These are phyloP conservation scores for Pasiphila rectangulata DNA, from an alignment of 2,888 invertebrate genomes.

Conservation along the genomic window DNA sequence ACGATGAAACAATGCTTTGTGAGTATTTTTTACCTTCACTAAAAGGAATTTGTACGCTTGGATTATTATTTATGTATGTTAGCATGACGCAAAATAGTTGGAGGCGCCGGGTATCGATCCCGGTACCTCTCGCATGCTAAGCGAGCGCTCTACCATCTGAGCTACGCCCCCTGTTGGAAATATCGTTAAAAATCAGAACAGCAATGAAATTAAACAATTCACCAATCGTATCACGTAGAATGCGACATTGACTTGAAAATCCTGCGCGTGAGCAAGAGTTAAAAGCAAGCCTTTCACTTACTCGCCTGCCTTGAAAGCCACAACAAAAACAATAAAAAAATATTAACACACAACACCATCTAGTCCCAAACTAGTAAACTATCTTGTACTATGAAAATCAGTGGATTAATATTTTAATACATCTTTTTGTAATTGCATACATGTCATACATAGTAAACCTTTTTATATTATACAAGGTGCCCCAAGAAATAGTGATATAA, in stretches of 20 bases:
- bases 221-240: slow-evolving; percentile 1
- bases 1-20: slow-evolving; percentile 24
- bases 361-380: too few relatives aligned
- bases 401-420: too few relatives aligned
- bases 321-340: too few relatives aligned
- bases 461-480: too few relatives aligned
- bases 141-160: slow-evolving; percentile 76
- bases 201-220: neutral
- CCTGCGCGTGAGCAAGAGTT: neutral
- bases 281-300: neutral
- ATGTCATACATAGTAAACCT: too few relatives aligned
- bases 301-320: too few relatives aligned
- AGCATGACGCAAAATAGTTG: slow-evolving; percentile 37
- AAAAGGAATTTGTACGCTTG: neutral
- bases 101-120: slow-evolving; percentile 81
- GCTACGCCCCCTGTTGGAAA: slow-evolving; percentile 62
- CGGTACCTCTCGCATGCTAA: slow-evolving; percentile 80
- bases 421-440: too few relatives aligned
- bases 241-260: slow-evolving; percentile 9
- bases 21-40: neutral
- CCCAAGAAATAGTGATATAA: too few relatives aligned
- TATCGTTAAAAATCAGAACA: neutral
- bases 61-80: neutral
- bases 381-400: too few relatives aligned
- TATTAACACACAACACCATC: too few relatives aligned